A percentile compares a stretch with the other conserved stretches of the same genome.
Evolutionary conservation across 2,888 invertebrate genomes (phyloP).

Genomic region (Plebejus argus): DNA sequence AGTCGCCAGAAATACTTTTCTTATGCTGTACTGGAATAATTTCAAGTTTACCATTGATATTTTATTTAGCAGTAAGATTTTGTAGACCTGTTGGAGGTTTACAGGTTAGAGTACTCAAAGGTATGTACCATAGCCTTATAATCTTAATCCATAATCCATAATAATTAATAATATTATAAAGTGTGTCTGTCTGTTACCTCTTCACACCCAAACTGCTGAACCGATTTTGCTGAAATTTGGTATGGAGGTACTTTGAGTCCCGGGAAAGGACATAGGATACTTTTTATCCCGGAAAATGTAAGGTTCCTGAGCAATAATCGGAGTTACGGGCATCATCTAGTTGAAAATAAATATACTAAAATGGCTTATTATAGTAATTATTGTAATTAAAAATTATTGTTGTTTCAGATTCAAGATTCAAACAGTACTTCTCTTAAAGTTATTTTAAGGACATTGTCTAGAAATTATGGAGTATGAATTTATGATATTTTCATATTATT

Average conservation of each 20-base stretch:
- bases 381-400: background rate
- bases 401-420: slow-evolving; percentile 73
- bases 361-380: background rate
- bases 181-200: no score
- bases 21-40: slow-evolving; percentile 76
- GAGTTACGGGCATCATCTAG: no score
- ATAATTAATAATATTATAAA: no score
- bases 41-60: slow-evolving; percentile 76
- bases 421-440: slow-evolving; percentile 54
- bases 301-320: no score
- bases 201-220: no score
- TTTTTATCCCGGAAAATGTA: no score
- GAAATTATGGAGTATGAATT: slow-evolving; percentile 43
- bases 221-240: no score
- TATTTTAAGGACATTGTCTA: slow-evolving; percentile 54
- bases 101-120: slow-evolving; percentile 67
- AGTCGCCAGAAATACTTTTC: slow-evolving; percentile 80
- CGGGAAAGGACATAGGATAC: no score
- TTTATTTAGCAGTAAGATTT: slow-evolving; percentile 79
- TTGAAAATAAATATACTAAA: background rate
- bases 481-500: slow-evolving; percentile 18
- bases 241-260: no score
- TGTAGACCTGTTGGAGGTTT: slow-evolving; percentile 72
- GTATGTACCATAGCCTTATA: slow-evolving; percentile 52
- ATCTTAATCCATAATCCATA: no score